phyloP scores from a whole-genome alignment of 2,888 invertebrate species.

The Dicycla oo region DNA sequence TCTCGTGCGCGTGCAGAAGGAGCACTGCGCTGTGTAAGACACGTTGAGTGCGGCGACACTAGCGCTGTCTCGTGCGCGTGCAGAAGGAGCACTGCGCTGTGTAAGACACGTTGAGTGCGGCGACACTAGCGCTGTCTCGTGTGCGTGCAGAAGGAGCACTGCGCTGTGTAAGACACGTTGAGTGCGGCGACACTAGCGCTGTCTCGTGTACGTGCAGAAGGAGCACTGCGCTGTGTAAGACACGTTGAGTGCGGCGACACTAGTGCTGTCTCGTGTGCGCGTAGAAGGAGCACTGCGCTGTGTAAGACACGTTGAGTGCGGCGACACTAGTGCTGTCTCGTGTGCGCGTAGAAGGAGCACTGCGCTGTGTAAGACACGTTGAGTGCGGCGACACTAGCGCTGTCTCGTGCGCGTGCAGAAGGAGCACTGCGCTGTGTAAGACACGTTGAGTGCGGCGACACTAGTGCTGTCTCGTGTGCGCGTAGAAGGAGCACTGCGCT shows the following conservation, averaged over 20 bases:
- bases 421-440: background rate
- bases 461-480: background rate
- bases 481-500: conserved; percentile 13
- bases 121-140: background rate
- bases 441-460: conserved; percentile 23
- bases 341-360: conserved; percentile 11
- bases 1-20: conserved; percentile 13
- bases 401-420: conserved; percentile 10
- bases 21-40: background rate
- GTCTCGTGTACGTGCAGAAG: conserved; percentile 11
- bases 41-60: conserved; percentile 24
- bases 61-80: too few relatives aligned
- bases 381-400: conserved; percentile 12
- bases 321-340: conserved; percentile 1
- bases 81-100: conserved; percentile 16
- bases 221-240: background rate
- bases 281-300: conserved; percentile 15
- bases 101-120: conserved; percentile 7
- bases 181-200: conserved; percentile 10
- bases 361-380: background rate
- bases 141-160: conserved; percentile 16
- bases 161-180: background rate
- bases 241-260: conserved; percentile 25
- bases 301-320: conserved; percentile 2
- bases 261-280: background rate